Conservation (phyloP, 2,113 vertebrate genomes). For the Chionis minor region DNA sequence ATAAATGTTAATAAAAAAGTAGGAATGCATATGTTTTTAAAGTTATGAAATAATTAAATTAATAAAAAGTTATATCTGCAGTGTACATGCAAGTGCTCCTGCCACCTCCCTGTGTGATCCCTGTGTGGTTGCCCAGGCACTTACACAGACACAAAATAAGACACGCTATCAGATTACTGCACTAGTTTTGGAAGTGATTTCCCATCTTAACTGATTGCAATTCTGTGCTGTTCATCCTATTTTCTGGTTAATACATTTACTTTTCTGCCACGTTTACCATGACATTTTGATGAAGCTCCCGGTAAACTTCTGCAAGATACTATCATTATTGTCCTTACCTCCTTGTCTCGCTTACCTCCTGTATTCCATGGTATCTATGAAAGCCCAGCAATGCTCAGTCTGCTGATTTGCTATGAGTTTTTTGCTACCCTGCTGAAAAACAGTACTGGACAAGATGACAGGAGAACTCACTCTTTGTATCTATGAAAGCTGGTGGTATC, state of each 20-base stretch:
- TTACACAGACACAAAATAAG: not conserved
- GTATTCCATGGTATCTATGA: not conserved
- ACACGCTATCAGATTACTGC: not conserved
- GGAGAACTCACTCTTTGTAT: not conserved
- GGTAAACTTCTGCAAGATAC: not conserved
- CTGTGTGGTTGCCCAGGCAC: not conserved
- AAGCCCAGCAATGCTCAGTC: not conserved
- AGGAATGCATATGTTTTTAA: not conserved
- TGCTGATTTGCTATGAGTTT: not conserved
- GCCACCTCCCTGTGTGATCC: fast-evolving
- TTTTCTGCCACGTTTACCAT: not conserved
- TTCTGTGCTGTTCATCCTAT: not conserved
- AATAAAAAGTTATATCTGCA: not conserved
- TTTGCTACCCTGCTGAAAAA: not conserved
- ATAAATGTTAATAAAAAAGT: not conserved
- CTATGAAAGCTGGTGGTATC: not conserved
- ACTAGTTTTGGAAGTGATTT: not conserved
- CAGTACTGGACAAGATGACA: not conserved
- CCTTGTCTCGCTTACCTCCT: not conserved
- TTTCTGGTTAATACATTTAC: not conserved
- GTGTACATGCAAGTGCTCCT: not conserved
- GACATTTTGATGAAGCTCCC: not conserved
- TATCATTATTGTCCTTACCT: not conserved
- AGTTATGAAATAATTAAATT: not conserved
- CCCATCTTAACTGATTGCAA: not conserved